Evolutionary conservation across 2,113 vertebrate species (phyloP).

Genomic region (Istiophorus platypterus): DNA sequence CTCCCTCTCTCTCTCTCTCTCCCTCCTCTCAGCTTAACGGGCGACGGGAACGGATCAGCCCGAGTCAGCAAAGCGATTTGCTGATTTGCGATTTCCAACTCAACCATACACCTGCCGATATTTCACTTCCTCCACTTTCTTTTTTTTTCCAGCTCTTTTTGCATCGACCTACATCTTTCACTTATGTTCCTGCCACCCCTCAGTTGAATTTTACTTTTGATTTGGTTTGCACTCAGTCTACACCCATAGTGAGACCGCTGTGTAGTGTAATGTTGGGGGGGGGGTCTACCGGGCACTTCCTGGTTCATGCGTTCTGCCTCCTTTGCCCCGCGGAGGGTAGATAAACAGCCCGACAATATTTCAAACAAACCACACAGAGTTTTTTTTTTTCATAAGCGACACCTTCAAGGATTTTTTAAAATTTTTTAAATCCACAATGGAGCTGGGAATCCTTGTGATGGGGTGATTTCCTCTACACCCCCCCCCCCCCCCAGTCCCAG

Average conservation of each 20-base stretch:
- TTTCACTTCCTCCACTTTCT: background rate
- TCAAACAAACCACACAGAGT: slow-evolving; percentile 42
- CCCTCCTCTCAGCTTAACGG: too few relatives aligned
- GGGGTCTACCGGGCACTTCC: background rate
- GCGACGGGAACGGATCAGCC: too few relatives aligned
- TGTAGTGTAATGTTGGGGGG: background rate
- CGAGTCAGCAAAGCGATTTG: too few relatives aligned
- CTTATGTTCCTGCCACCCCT: background rate
- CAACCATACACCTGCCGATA: too few relatives aligned
- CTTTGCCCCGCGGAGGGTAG: background rate
- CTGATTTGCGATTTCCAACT: too few relatives aligned
- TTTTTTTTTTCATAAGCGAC: slow-evolving; percentile 15
- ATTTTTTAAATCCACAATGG: background rate
- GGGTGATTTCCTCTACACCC: background rate
- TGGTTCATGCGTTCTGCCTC: slow-evolving; percentile 3
- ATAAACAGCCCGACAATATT: slow-evolving; percentile 28
- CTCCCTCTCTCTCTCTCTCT: too few relatives aligned
- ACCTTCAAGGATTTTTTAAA: background rate
- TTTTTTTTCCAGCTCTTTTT: background rate
- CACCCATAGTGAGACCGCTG: background rate
- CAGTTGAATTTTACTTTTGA: background rate
- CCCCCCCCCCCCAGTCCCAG: too few relatives aligned
- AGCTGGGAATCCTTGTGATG: background rate
- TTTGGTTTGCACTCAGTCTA: background rate
- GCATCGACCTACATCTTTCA: background rate